A percentile compares a stretch with the other conserved stretches of the same genome.
phyloP scores from a whole-genome alignment of 2,888 invertebrate species.

The Coelogynopora nodosa region DNA sequence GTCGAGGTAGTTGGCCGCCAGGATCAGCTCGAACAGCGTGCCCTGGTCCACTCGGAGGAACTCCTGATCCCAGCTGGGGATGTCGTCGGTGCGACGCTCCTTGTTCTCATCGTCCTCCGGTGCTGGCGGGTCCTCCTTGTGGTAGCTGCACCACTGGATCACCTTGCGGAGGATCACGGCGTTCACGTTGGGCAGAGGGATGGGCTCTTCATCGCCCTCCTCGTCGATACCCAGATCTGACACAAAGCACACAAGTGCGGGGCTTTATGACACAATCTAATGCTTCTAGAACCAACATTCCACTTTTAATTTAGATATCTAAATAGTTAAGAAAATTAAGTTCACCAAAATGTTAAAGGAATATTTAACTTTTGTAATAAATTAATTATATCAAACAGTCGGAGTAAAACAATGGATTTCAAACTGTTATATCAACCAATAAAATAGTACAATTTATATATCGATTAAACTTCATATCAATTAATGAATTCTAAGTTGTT shows the following conservation, averaged over 20 bases:
- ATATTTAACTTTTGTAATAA: no score
- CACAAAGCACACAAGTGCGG: conserved; percentile 37
- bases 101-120: conserved; percentile 93
- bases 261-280: conserved; percentile 15
- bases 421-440: no score
- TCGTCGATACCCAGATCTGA: conserved; percentile 66
- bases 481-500: no score
- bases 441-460: no score
- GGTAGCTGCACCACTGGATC: conserved; percentile 63
- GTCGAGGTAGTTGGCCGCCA: conserved; percentile 94
- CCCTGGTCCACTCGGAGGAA: conserved; percentile 81
- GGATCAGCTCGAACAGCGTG: conserved; percentile 86
- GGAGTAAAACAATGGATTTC: no score
- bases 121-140: conserved; percentile 74
- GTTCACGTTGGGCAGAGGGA: conserved; percentile 93
- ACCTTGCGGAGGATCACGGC: conserved; percentile 89
- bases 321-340: no score
- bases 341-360: no score
- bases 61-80: conserved; percentile 97
- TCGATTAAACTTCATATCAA: no score
- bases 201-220: conserved; percentile 73
- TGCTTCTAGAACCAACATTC: background rate
- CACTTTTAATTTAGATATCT: no score
- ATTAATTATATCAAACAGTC: no score
- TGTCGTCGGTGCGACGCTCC: conserved; percentile 96